Evolutionary conservation across 2,888 invertebrate species (phyloP).

Genomic region (Drosophila emarginata): DNA sequence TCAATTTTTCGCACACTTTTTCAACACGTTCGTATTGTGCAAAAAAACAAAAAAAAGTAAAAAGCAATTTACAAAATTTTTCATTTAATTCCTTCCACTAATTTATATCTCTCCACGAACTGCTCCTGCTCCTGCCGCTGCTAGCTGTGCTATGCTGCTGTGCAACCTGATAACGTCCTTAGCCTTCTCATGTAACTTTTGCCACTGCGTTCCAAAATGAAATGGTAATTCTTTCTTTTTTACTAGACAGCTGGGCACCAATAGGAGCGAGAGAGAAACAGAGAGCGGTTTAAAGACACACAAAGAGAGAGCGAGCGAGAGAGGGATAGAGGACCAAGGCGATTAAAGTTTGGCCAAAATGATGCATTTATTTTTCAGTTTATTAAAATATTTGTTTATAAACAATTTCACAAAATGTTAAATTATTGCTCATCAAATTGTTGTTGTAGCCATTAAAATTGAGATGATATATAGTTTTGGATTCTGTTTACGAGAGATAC

Average conservation of each 20-base stretch:
- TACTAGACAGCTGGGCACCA: slow-evolving; percentile 37
- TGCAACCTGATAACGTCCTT: slow-evolving; percentile 51
- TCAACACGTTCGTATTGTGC: neutral
- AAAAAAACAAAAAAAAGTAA: neutral
- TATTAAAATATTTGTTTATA: neutral
- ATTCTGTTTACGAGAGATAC: neutral
- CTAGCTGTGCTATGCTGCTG: neutral
- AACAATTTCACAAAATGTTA: neutral
- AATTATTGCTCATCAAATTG: neutral
- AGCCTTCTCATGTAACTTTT: slow-evolving; percentile 72
- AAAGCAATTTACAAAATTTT: neutral
- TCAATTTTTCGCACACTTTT: neutral
- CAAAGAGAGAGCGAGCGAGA: slow-evolving; percentile 25
- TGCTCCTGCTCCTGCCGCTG: neutral
- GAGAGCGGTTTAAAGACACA: neutral
- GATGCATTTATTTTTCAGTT: neutral
- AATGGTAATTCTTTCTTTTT: slow-evolving; percentile 53
- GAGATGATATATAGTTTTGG: neutral
- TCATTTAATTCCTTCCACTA: neutral
- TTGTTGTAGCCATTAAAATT: neutral
- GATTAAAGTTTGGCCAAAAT: neutral
- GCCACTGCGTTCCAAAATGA: slow-evolving; percentile 68
- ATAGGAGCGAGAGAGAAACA: slow-evolving; percentile 34
- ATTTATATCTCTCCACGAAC: neutral
- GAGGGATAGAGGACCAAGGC: slow-evolving; percentile 16